Evolutionary conservation across 2,113 vertebrate genomes (phyloP).

Genomic region (Grammomys dolichurus): DNA sequence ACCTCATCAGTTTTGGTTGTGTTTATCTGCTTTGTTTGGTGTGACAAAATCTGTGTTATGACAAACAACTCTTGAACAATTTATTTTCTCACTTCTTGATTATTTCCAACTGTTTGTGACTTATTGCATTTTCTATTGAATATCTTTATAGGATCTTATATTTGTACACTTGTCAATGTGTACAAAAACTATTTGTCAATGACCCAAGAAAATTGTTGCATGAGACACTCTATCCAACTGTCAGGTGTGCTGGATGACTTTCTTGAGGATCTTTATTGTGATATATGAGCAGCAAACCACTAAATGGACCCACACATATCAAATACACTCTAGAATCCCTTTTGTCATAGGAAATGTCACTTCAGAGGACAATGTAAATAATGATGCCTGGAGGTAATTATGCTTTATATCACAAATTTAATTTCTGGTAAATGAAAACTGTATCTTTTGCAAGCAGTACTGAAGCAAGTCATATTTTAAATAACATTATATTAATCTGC

Average conservation of each 20-base stretch:
- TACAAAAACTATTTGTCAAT: background rate
- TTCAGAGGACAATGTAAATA: background rate
- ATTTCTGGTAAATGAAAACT: conserved; percentile 71
- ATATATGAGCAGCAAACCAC: background rate
- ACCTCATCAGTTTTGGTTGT: background rate
- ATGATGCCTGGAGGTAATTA: conserved; percentile 54
- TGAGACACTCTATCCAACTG: background rate
- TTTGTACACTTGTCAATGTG: background rate
- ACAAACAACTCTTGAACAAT: background rate
- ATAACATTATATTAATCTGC: conserved; percentile 70
- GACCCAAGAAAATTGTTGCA: background rate
- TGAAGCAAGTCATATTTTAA: conserved; percentile 60
- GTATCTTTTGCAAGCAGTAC: conserved; percentile 53
- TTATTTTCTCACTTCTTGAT: background rate
- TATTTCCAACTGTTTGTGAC: background rate
- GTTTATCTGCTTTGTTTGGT: background rate
- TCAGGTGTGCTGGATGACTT: background rate
- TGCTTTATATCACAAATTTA: conserved; percentile 55
- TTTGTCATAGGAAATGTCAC: background rate
- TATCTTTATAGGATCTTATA: background rate
- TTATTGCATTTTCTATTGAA: background rate
- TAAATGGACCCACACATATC: background rate
- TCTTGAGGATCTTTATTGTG: background rate
- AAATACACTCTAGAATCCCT: background rate
- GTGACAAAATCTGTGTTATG: background rate